Evolutionary conservation across 2,888 invertebrate species (phyloP), one percentile per base, ranked within the genome.

Genomic region (Folsomia candida): DNA sequence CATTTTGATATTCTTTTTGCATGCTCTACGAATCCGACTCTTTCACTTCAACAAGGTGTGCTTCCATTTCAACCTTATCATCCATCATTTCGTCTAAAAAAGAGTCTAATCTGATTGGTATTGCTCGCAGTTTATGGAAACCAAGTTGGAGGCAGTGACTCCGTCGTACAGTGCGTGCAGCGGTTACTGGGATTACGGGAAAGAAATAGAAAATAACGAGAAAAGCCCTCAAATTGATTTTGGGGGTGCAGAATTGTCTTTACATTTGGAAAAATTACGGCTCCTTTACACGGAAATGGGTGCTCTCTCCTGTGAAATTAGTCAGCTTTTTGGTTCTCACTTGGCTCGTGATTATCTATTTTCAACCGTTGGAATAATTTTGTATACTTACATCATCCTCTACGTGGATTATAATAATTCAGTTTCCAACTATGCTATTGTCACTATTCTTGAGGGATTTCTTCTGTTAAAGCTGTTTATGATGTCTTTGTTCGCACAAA

Each of bases 301-400:
- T 11, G 58, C 69, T 14, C 51, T 78, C 29, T 70, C 69, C 29
- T 25, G 37, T 4, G 70, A 72, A 66, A 71, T 77, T 57, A 69
- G 74, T 25, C 63, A 68, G n/a, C 72, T 78, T 11, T 78, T 78
- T 72, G 78, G 78, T 22, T 29, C 59, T 9, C 78, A 78, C 64
- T 65, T 78, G 24, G 71, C 76, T 24, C 65, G 77, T 26, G 78
- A 77, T 51, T 75, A 73, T 57, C 37, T 74, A 0, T 74, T 63
- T 59, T 72, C 72, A 14, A 65, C 77, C 29, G 58, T 72, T 14
- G 75, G 74, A 0, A 60, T 77, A 3, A 69, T 76, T 18, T 25
- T 78, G 57, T 75, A 77, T 67, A 69, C 76, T 0, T 78, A 78
- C 59, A 70, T 73, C 24, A 9, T 76, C 0, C 28, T 76, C 18